phyloP scores from a whole-genome alignment of 2,888 invertebrate species.

The Euzetes globulus region DNA sequence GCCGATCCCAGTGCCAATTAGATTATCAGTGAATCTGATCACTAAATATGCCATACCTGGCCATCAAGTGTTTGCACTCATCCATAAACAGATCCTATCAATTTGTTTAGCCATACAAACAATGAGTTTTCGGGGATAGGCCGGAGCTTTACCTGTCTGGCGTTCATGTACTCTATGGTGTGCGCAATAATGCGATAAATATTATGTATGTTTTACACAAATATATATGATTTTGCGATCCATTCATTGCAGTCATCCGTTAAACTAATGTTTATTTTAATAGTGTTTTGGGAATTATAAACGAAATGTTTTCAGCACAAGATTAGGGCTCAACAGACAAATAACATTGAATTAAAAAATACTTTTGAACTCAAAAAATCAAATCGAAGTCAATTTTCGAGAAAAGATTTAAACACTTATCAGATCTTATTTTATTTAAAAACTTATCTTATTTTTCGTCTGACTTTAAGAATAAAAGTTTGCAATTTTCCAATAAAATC shows the following conservation, averaged over 20 bases:
- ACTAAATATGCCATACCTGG: not conserved
- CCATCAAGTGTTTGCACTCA: not conserved
- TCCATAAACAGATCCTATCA: not conserved
- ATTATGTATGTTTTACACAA: conserved; percentile 15
- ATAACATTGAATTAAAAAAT: not conserved
- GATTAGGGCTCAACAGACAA: not conserved
- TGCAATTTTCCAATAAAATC: not conserved
- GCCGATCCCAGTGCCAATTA: conserved; percentile 30
- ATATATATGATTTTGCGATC: not conserved
- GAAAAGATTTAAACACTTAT: too few species aligned
- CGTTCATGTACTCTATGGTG: not conserved
- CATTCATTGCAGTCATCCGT: conserved; percentile 8
- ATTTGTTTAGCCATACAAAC: conserved; percentile 6
- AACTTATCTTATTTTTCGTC: too few species aligned
- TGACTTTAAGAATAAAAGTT: not conserved
- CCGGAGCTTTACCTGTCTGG: not conserved
- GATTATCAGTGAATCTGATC: conserved; percentile 22
- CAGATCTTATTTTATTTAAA: too few species aligned
- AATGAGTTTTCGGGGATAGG: conserved; percentile 13
- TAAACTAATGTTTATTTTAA: not conserved
- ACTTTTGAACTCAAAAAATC: not conserved
- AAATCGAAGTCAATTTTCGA: not conserved
- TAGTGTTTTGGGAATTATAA: not conserved
- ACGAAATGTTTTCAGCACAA: not conserved
- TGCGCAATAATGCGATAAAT: conserved; percentile 10